phyloP scores from a whole-genome alignment of 2,888 invertebrate species.

The Synanthedon myopaeformis region DNA sequence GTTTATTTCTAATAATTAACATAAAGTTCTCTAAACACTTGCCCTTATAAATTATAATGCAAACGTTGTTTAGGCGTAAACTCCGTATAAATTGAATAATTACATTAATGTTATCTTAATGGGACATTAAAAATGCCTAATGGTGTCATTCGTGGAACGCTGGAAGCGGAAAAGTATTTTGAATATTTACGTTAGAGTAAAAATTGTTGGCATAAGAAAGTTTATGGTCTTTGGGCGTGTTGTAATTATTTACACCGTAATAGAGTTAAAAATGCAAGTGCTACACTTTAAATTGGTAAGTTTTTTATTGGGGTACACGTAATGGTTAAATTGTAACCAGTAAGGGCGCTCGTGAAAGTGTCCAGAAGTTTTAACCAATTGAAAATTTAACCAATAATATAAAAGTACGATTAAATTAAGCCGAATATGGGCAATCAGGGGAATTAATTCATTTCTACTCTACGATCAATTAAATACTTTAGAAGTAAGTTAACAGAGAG shows the following conservation, averaged over 20 bases:
- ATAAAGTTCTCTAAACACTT: background rate
- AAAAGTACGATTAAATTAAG: too few species aligned
- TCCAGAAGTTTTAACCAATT: too few species aligned
- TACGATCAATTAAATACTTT: too few species aligned
- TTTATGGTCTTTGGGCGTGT: background rate
- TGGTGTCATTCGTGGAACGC: slow-evolving; percentile 12
- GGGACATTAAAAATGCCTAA: slow-evolving; percentile 18
- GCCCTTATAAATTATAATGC: background rate
- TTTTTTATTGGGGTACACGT: too few species aligned
- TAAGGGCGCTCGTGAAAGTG: too few species aligned
- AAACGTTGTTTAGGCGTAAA: background rate
- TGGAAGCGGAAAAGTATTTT: slow-evolving; percentile 11
- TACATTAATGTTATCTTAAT: slow-evolving; percentile 20
- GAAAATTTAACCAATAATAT: too few species aligned
- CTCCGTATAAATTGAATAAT: slow-evolving; percentile 10
- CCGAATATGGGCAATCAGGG: too few species aligned
- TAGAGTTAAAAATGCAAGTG: too few species aligned
- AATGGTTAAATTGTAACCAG: too few species aligned
- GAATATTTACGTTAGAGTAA: background rate
- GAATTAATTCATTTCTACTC: too few species aligned
- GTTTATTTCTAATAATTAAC: background rate
- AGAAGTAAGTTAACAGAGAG: too few species aligned
- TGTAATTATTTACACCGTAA: background rate
- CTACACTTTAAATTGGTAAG: too few species aligned
- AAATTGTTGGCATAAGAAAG: background rate